Percentiles rank a stretch among this genome's conserved stretches.
phyloP scores from a whole-genome alignment of 2,888 invertebrate species.

The Thereva unica region DNA sequence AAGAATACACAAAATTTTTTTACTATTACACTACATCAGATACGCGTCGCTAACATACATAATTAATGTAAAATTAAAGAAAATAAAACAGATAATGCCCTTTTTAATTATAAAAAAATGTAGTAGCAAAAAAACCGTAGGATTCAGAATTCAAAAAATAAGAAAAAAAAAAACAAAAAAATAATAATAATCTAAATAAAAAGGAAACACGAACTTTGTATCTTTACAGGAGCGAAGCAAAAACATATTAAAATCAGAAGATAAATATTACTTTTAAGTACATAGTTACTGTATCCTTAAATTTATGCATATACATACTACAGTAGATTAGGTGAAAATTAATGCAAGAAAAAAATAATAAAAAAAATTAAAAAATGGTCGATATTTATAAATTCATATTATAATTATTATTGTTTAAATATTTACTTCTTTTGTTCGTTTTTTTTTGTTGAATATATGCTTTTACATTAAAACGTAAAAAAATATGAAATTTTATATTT shows the following conservation, averaged over 20 bases:
- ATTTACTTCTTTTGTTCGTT: slow-evolving; percentile 15
- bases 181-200: too few species aligned
- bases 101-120: slow-evolving; percentile 19
- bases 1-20: slow-evolving; percentile 31
- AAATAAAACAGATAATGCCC: slow-evolving; percentile 15
- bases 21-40: slow-evolving; percentile 33
- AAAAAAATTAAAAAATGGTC: neutral
- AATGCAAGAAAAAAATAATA: slow-evolving; percentile 12
- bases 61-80: slow-evolving; percentile 27
- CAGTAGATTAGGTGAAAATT: slow-evolving; percentile 19
- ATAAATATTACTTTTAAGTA: slow-evolving; percentile 20
- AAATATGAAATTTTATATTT: too few species aligned
- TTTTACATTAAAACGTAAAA: too few species aligned
- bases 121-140: neutral
- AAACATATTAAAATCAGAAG: slow-evolving; percentile 8
- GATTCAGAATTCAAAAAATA: slow-evolving; percentile 25
- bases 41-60: slow-evolving; percentile 24
- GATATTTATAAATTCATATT: slow-evolving; percentile 27
- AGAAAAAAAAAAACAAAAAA: slow-evolving; percentile 3
- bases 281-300: slow-evolving; percentile 33
- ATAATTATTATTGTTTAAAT: slow-evolving; percentile 13
- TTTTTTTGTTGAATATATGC: too few species aligned
- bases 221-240: slow-evolving; percentile 13
- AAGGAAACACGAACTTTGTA: neutral
- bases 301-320: slow-evolving; percentile 32